Evolutionary conservation across 1,140 invertebrate genomes (phyloP).

Genomic region (Hydropsyche tenuis): DNA sequence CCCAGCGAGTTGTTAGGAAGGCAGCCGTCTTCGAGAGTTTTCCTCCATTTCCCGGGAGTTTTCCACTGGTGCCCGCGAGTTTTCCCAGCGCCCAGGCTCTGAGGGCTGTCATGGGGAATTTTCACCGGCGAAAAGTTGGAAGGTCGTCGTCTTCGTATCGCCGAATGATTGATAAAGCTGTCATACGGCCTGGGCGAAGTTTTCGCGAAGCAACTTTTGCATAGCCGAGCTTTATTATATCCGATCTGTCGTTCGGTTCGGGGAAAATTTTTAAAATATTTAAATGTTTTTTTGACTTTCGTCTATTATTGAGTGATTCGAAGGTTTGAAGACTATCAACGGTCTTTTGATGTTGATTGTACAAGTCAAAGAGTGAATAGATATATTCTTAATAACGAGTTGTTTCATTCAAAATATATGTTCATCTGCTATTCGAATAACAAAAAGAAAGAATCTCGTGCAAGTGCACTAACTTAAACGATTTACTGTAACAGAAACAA

Average conservation of each 20-base stretch:
- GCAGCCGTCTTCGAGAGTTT: too few relatives aligned
- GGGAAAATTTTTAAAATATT: not conserved
- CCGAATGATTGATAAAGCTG: slow-evolving; percentile 36
- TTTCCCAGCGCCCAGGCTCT: not conserved
- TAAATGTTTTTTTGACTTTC: not conserved
- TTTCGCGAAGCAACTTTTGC: not conserved
- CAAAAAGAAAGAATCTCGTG: not conserved
- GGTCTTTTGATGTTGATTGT: too few relatives aligned
- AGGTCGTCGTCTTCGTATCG: slow-evolving; percentile 11
- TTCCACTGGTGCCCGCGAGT: not conserved
- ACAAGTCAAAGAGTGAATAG: not conserved
- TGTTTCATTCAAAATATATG: too few relatives aligned
- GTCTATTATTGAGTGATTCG: not conserved
- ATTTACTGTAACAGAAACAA: not conserved
- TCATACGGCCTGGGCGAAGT: slow-evolving; percentile 18
- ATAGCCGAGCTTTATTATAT: not conserved
- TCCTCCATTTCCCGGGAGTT: too few relatives aligned
- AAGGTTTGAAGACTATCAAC: too few relatives aligned
- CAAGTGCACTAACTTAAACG: not conserved
- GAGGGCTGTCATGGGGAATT: not conserved
- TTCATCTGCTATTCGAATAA: not conserved
- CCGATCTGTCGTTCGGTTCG: not conserved
- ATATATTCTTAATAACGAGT: slow-evolving; percentile 6
- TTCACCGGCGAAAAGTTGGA: slow-evolving; percentile 20
- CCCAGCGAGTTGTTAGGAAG: too few relatives aligned